Evolutionary conservation across 1,140 invertebrate genomes (phyloP).

Genomic region (Drepana arcuata): DNA sequence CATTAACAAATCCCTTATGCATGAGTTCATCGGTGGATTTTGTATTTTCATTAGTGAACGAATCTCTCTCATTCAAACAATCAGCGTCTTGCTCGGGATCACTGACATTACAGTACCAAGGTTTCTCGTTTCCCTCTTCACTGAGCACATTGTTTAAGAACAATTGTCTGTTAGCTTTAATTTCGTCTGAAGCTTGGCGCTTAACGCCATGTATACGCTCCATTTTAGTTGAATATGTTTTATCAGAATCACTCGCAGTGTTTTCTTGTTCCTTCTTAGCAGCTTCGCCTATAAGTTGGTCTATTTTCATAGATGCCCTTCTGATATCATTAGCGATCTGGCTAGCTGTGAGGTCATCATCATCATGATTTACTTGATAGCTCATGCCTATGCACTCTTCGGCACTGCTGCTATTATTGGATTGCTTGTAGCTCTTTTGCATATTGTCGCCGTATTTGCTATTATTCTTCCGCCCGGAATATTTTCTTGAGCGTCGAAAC

Average conservation of each 20-base stretch:
- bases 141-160: slow-evolving; percentile 58
- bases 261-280: slow-evolving; percentile 70
- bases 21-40: slow-evolving; percentile 58
- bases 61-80: slow-evolving; percentile 44
- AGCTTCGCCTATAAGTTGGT: slow-evolving; percentile 71
- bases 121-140: slow-evolving; percentile 56
- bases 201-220: slow-evolving; percentile 65
- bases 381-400: slow-evolving; percentile 67
- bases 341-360: slow-evolving; percentile 69
- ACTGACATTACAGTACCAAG: slow-evolving; percentile 67
- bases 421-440: slow-evolving; percentile 53
- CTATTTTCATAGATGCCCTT: slow-evolving; percentile 72
- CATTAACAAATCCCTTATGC: slow-evolving; percentile 31
- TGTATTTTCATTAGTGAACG: slow-evolving; percentile 47
- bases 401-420: slow-evolving; percentile 66
- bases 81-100: slow-evolving; percentile 64
- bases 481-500: slow-evolving; percentile 70
- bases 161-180: slow-evolving; percentile 54
- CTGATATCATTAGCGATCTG: slow-evolving; percentile 72
- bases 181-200: slow-evolving; percentile 58
- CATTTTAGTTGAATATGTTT: slow-evolving; percentile 64
- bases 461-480: slow-evolving; percentile 69
- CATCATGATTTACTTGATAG: slow-evolving; percentile 68
- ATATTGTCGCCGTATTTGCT: slow-evolving; percentile 65
- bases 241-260: slow-evolving; percentile 46